Conservation (phyloP, 2,797 vertebrate genomes). For the Cirrhinus molitorella region DNA sequence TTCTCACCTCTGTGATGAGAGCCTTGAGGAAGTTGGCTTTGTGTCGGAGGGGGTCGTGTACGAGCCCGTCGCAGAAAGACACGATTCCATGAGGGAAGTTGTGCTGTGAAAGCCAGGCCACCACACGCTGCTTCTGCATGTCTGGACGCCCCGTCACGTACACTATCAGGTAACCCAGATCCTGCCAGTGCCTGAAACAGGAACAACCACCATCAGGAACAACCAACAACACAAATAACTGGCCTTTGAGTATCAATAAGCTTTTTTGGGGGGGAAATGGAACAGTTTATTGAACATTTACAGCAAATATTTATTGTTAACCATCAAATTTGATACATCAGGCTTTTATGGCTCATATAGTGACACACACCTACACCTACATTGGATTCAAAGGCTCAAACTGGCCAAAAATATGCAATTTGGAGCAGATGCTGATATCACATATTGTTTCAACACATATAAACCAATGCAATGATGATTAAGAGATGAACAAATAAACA, state of each 20-base stretch:
- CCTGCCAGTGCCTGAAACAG: constrained; percentile 92
- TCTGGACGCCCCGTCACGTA: constrained; percentile 96
- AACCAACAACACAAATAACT: neutral
- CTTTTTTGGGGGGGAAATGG: too few relatives aligned
- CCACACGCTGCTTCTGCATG: constrained; percentile 99
- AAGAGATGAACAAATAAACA: too few relatives aligned
- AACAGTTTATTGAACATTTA: neutral
- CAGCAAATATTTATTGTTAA: neutral
- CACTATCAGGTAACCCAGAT: constrained; percentile 96
- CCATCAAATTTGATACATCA: neutral
- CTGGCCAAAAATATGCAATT: neutral
- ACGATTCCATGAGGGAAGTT: constrained; percentile 97
- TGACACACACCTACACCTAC: neutral
- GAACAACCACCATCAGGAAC: neutral
- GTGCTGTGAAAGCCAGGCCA: constrained; percentile 98
- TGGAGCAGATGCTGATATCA: neutral
- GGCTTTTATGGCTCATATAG: neutral
- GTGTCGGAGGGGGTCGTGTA: constrained; percentile 95
- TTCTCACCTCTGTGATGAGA: constrained; percentile 88
- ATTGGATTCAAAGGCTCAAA: neutral
- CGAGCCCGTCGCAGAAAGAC: constrained; percentile 96
- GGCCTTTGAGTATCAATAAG: neutral
- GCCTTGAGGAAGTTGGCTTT: constrained; percentile 96
- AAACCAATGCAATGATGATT: neutral
- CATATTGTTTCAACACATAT: neutral